phyloP scores from a whole-genome alignment of 1,140 invertebrate species.

The Lamellibrachia luymesi region DNA sequence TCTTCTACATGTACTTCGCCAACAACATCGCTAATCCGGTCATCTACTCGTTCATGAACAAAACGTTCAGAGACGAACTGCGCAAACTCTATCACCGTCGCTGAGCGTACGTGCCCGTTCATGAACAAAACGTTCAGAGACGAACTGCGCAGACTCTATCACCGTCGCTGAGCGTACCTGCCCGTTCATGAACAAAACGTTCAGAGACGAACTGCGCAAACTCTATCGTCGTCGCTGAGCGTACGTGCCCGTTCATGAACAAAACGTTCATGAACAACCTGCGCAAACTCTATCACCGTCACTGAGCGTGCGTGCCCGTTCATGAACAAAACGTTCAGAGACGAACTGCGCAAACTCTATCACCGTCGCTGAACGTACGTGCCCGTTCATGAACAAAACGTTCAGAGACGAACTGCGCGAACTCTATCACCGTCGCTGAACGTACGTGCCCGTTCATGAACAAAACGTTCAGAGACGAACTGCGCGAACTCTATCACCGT shows the following conservation, averaged over 20 bases:
- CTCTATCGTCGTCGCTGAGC: neutral
- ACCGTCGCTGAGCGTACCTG: neutral
- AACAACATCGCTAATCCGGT: conserved; percentile 54
- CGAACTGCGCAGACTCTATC: neutral
- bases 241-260: too few relatives aligned
- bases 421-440: too few relatives aligned
- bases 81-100: neutral
- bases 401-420: too few relatives aligned
- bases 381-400: too few relatives aligned
- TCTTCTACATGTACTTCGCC: conserved; percentile 53
- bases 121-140: neutral
- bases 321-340: too few relatives aligned
- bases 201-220: neutral
- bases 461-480: conserved; percentile 35
- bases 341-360: too few relatives aligned
- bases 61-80: conserved; percentile 50
- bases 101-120: neutral
- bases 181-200: neutral
- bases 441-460: too few relatives aligned
- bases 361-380: too few relatives aligned
- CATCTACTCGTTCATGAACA: conserved; percentile 55
- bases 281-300: too few relatives aligned
- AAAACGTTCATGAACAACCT: too few relatives aligned
- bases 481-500: conserved; percentile 22
- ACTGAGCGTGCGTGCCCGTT: too few relatives aligned